Base-by-base conservation (phyloP, 23 tunicate species). In the Oikopleura dioica region DNA sequence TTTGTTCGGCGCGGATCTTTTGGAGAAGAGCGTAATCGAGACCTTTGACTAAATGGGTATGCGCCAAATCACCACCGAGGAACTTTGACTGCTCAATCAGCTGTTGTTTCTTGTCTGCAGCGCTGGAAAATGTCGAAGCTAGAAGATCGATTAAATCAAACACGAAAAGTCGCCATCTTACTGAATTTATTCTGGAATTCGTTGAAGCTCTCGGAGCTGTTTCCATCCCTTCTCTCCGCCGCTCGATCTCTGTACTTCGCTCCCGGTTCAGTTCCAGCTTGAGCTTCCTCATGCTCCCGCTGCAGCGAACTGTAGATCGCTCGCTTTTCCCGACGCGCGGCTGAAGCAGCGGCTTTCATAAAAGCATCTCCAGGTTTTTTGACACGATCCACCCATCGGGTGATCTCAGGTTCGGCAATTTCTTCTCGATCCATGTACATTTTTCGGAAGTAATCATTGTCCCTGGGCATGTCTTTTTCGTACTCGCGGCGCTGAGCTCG, bases 21-120 rank as follows among this genome's bases (percentile, higher is more conserved):
- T 91, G 97, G 55, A 91, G 69, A 32, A 91, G 67, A 68, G 97
- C 97, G 78, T 72, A 91, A 80, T 91, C 97, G 35, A 91, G 87
- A 0, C 97, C 97, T 82, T 91, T 91, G 72, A 91, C 97, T 38
- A 91, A 80, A 80, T 91, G 97, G 68, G 97, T 91, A 75, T 91
- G 97, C 50, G 97, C 97, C 92, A 91, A 84, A 78, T 91, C 97
- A 76, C 97, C 97, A 36, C 97, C 97, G 51, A 91, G 80, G 51
- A 82, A 91, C 55, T 91, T 91, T n/a, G 97, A 91, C 80, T 91
- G 92, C 37, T 91, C 92, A 58, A 91, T 91, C 0, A 85, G 87
- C 85, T 91, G 92, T 37, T 84, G 78, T 23, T 89, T 76, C 77
- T 85, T 82, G 67, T 91, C 97, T 50, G 92, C 97, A 9, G 92